A percentile compares a stretch with the other conserved stretches of the same genome.
These are phyloP conservation scores for Phodopus roborovskii DNA, from an alignment of 2,113 vertebrate species.

Conservation along the genomic window DNA sequence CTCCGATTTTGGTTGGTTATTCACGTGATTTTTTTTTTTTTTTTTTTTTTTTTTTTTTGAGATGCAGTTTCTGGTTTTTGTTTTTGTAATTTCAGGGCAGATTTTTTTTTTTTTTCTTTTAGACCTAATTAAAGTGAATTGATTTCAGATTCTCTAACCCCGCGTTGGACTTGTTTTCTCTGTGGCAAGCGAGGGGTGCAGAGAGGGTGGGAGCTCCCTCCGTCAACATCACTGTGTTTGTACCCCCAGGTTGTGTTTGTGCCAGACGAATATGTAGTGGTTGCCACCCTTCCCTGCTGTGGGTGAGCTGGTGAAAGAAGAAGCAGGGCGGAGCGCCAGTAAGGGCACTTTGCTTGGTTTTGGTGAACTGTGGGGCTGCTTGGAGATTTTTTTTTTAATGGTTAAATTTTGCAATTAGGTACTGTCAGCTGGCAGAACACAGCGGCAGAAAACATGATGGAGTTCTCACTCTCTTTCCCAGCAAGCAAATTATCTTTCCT, in stretches of 20 bases:
- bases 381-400: not conserved
- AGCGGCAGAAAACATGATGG: not conserved
- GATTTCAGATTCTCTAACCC: slow-evolving; percentile 27
- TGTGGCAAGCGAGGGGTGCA: not conserved
- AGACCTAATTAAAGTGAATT: not conserved
- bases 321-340: not conserved
- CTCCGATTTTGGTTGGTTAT: slow-evolving; percentile 1
- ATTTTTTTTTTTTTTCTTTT: not conserved
- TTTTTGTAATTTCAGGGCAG: slow-evolving; percentile 41
- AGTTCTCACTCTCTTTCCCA: not conserved
- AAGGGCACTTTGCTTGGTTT: not conserved
- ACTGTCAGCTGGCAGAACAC: slow-evolving; percentile 36
- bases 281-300: not conserved
- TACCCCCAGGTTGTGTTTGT: not conserved
- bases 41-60: not conserved
- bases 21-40: not conserved
- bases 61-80: not conserved
- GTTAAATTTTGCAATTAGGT: slow-evolving; percentile 5
- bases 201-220: slow-evolving; percentile 31
- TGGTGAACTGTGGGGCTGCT: not conserved
- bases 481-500: not conserved
- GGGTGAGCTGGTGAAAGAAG: not conserved
- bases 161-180: not conserved
- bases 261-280: not conserved
- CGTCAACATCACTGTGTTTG: not conserved